Base-by-base conservation (phyloP, 2,797 vertebrate genomes). In the Ptychobarbus kaznakovi region DNA sequence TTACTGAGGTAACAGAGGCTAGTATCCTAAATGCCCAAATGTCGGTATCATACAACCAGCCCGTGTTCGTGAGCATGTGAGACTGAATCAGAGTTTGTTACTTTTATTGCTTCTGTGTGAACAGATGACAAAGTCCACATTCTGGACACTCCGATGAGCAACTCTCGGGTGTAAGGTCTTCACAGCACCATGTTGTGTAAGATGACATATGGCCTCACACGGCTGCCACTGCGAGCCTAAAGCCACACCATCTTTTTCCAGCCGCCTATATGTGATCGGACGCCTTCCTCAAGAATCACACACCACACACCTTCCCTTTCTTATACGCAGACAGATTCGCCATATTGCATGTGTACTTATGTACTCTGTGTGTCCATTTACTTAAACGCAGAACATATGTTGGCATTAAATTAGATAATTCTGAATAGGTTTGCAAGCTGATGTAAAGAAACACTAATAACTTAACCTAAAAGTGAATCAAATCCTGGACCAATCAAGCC, bases 171-270 rank as follows among this genome's bases (percentile, higher is more conserved):
- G 66, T 73, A 78, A 70, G 58, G 63, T 77, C 70, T 85, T 85
- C 65, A 80, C 20, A 82, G 68, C 66, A 84, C 63, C 75, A 78
- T 42, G 80, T 83, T 86, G 76, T 86, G 61, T 76, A 80, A 83
- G 63, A 84, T 87, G 81, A 82, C 89, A 88, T 86, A 84, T 80
- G 42, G 86, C 86, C 25, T 35, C 38, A 72, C 68, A 72, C 86
- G 70, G 80, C 53, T 22, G 20, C 42, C 73, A 70, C 85, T 40
- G 77, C 20, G 1, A 82, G 61, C 9, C 51, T 78, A 85, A 25
- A 89, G 76, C 83, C 81, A 65, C 65, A 77, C 81, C 51, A 74
- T 75, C 46, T 81, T 63, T 74, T 42, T 58, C 84, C 61, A 82
- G 63, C 65, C 58, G 72, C 65, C 83, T 61, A 18, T 80, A 81